Evolutionary conservation across 2,797 vertebrate species (phyloP), one percentile per base, ranked within the genome.

Genomic region (Eurystomus glaucurus): DNA sequence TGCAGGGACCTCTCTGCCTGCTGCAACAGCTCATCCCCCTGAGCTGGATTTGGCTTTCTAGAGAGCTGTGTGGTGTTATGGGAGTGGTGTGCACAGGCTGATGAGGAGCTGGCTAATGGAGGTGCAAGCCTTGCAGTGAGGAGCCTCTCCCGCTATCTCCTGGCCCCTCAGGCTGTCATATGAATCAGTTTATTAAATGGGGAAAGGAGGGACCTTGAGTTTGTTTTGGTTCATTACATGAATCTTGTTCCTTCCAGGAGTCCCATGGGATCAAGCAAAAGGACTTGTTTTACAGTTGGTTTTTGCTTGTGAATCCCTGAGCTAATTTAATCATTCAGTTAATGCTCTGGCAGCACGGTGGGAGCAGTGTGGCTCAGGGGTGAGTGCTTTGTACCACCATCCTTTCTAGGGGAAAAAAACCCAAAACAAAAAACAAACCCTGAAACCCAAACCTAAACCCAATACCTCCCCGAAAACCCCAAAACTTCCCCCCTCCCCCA

Each of bases 241-340:
- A 92, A 69, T 78, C 72, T 81, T 7, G 13, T 88, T 94, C 71
- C 75, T 51, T 93, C 43, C 66, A 61, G 69, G 83, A 89, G 69
- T 41, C 94, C 33, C 6, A 0, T 57, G 90, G 76, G 95, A 93
- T 85, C n/a, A 43, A 79, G 82, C 39, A 74, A 64, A 83, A 88
- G 83, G 51, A n/a, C 39, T 37, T 88, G 58, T 46, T 91, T 95
- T 94, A 89, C 2, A 6, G 45, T 5, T 81, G 75, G 16, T 19
- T 69, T 80, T 94, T 39, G 66, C 45, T 58, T 69, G 70, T 78
- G 80, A 83, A 84, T 90, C 83, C 72, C 92, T 82, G 31, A 96
- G 77, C 85, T 93, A 90, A 71, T 95, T 85, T 79, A 84, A 79
- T 21, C 3, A 2, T 51, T 84, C 81, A 86, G 78, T 54, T 1